Evolutionary conservation across 2,888 invertebrate species (phyloP).

Genomic region (Clanis bilineata): DNA sequence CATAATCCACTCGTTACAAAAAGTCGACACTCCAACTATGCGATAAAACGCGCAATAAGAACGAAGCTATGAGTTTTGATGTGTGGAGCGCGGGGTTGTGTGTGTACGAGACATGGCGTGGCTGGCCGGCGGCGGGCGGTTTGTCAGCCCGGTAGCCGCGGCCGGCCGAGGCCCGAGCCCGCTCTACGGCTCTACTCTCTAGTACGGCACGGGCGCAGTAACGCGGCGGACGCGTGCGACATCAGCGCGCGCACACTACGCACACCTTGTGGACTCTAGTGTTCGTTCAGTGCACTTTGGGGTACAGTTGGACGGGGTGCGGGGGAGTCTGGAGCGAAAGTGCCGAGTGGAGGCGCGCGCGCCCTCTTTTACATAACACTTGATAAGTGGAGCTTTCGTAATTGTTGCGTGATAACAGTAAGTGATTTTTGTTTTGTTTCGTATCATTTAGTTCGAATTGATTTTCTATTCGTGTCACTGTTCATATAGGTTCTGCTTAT

Average conservation of each 20-base stretch:
- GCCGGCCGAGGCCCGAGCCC: conserved; percentile 50
- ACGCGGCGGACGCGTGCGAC: conserved; percentile 65
- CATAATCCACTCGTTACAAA: conserved; percentile 60
- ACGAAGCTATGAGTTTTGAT: conserved; percentile 41
- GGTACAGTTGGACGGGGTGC: conserved; percentile 47
- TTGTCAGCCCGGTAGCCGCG: conserved; percentile 57
- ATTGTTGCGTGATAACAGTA: conserved; percentile 76
- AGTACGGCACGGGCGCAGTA: conserved; percentile 69
- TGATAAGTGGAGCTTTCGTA: conserved; percentile 70
- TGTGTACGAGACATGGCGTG: conserved; percentile 27
- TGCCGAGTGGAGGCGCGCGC: conserved; percentile 47
- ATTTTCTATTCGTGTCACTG: neutral
- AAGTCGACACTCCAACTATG: conserved; percentile 50
- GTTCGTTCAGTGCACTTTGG: conserved; percentile 46
- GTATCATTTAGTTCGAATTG: neutral
- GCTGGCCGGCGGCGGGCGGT: conserved; percentile 45
- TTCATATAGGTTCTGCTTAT: neutral
- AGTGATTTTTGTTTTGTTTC: conserved; percentile 39
- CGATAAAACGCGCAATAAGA: conserved; percentile 67
- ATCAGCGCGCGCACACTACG: conserved; percentile 56
- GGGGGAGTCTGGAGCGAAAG: conserved; percentile 64
- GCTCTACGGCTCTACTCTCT: conserved; percentile 61
- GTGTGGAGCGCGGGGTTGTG: conserved; percentile 30
- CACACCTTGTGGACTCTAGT: conserved; percentile 51
- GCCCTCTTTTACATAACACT: conserved; percentile 61